Conservation (phyloP, 2,888 invertebrate genomes). For the Girardia tigrina region DNA sequence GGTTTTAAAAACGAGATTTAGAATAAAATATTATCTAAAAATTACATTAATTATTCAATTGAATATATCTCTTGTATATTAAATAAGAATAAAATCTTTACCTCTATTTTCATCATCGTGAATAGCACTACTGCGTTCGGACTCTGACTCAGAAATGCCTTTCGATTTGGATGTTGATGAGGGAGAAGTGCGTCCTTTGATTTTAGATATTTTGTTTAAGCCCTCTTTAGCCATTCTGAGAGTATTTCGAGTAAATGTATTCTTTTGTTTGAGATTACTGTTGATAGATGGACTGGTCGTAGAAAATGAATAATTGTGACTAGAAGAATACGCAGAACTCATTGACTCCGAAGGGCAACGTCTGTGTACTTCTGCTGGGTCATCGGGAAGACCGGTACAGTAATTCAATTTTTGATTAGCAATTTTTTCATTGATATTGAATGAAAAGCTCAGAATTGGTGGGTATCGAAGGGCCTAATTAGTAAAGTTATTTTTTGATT, state of each 20-base stretch:
- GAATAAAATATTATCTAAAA: too few relatives aligned
- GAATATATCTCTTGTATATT: too few relatives aligned
- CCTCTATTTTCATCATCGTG: slow-evolving; percentile 7
- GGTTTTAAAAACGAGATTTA: too few relatives aligned
- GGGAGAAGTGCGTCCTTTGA: slow-evolving; percentile 5
- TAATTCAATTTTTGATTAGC: neutral
- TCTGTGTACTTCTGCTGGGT: neutral
- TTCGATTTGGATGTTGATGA: neutral
- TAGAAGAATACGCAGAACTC: neutral
- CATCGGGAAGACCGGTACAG: neutral
- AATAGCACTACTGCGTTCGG: slow-evolving; percentile 19
- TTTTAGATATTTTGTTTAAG: neutral
- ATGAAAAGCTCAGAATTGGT: neutral
- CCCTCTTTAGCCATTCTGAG: neutral
- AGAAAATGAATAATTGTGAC: slow-evolving; percentile 27
- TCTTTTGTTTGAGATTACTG: slow-evolving; percentile 7
- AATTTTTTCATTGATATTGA: neutral
- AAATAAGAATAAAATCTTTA: neutral
- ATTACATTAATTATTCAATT: too few relatives aligned
- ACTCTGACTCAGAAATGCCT: neutral
- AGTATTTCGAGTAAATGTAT: slow-evolving; percentile 5
- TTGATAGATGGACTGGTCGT: slow-evolving; percentile 18
- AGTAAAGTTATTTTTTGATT: too few relatives aligned
- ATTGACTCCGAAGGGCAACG: neutral
- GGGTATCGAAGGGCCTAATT: neutral